Percentiles rank a stretch among this genome's conserved stretches.
phyloP scores from a whole-genome alignment of 2,113 vertebrate species.

The Cervus canadensis region DNA sequence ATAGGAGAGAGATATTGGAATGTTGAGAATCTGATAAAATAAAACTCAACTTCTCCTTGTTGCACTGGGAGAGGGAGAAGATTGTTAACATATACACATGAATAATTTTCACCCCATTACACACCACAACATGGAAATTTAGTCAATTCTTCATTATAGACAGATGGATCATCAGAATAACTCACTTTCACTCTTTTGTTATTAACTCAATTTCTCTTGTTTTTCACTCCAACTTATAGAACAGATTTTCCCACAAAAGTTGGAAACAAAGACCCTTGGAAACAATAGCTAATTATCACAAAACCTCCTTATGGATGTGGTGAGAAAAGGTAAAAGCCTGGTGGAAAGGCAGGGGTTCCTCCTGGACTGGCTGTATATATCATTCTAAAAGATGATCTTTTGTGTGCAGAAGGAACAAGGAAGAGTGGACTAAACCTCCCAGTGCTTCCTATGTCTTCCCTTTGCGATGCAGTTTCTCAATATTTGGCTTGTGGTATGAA shows the following conservation, averaged over 20 bases:
- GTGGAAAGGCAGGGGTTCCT: background rate
- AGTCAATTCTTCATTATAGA: background rate
- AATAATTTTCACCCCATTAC: background rate
- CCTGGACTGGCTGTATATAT: background rate
- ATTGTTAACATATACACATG: background rate
- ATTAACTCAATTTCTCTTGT: background rate
- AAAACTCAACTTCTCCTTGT: background rate
- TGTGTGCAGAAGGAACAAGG: background rate
- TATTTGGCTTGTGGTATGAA: background rate
- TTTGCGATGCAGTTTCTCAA: background rate
- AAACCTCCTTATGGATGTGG: background rate
- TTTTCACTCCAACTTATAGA: background rate
- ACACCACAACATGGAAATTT: background rate
- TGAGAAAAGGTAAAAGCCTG: background rate
- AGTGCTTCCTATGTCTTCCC: background rate
- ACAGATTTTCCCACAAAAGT: background rate
- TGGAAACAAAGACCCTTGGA: background rate
- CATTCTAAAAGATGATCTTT: background rate
- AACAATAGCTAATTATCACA: background rate
- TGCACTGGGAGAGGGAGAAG: background rate
- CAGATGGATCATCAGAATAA: background rate
- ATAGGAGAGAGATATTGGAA: background rate
- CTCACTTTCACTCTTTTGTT: background rate
- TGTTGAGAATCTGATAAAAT: constrained; percentile 8
- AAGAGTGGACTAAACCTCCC: background rate